Conservation (phyloP, 2,797 vertebrate species). For the Sparidentex hasta region DNA sequence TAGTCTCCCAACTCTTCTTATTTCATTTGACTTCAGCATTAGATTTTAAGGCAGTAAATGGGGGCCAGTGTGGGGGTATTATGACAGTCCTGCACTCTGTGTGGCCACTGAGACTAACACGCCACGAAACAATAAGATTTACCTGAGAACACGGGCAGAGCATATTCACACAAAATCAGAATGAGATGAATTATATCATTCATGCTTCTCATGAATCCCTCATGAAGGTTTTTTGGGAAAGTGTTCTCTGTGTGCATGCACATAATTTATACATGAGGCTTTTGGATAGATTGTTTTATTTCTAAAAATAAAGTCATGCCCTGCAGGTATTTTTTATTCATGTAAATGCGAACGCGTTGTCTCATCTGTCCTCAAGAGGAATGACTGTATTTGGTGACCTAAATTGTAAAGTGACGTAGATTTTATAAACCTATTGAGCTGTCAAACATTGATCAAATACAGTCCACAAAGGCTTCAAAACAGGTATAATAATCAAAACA, state of each 20-base stretch:
- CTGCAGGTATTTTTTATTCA: neutral
- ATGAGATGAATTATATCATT: neutral
- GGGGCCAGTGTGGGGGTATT: neutral
- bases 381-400: neutral
- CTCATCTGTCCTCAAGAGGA: neutral
- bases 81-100: neutral
- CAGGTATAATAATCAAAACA: neutral
- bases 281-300: constrained; percentile 4
- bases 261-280: constrained; percentile 1
- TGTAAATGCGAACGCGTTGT: neutral
- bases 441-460: neutral
- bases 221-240: neutral
- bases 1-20: neutral
- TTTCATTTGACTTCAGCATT: constrained; percentile 3
- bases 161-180: neutral
- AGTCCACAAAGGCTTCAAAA: neutral
- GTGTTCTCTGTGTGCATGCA: neutral
- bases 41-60: neutral
- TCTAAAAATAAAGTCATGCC: neutral
- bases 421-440: neutral
- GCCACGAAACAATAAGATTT: neutral
- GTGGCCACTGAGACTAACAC: neutral
- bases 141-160: neutral
- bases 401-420: too few relatives aligned
- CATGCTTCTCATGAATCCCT: neutral